Evolutionary conservation across 2,113 vertebrate genomes (phyloP).

Genomic region (Pseudois nayaur): DNA sequence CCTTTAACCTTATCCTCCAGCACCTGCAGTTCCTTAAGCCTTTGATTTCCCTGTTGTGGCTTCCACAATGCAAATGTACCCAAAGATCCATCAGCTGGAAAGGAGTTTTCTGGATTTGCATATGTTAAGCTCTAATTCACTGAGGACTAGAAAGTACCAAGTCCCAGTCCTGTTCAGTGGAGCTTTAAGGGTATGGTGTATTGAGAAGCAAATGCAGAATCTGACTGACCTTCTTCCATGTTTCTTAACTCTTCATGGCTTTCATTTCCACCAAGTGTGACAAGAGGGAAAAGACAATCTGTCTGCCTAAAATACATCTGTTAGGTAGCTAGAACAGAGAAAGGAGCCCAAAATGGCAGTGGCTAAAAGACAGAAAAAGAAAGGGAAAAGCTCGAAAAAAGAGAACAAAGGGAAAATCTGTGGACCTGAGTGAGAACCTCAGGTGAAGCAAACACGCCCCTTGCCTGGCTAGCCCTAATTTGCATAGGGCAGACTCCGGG

Average conservation of each 20-base stretch:
- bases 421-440: not conserved
- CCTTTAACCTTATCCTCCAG: not conserved
- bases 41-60: not conserved
- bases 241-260: not conserved
- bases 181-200: not conserved
- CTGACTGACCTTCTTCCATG: not conserved
- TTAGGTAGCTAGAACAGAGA: not conserved
- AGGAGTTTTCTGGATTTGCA: not conserved
- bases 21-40: not conserved
- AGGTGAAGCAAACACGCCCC: not conserved
- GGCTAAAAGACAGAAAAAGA: not conserved
- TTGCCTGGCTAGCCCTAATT: not conserved
- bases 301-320: not conserved
- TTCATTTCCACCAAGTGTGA: not conserved
- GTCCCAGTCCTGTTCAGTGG: conserved; percentile 55
- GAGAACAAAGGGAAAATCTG: not conserved
- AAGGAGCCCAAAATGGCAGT: not conserved
- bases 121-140: not conserved
- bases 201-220: not conserved
- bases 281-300: not conserved
- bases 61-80: not conserved
- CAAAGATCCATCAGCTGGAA: not conserved
- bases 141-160: not conserved
- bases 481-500: not conserved
- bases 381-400: not conserved